Conservation (phyloP, 2,113 vertebrate species). For the Salvelinus namaycush region DNA sequence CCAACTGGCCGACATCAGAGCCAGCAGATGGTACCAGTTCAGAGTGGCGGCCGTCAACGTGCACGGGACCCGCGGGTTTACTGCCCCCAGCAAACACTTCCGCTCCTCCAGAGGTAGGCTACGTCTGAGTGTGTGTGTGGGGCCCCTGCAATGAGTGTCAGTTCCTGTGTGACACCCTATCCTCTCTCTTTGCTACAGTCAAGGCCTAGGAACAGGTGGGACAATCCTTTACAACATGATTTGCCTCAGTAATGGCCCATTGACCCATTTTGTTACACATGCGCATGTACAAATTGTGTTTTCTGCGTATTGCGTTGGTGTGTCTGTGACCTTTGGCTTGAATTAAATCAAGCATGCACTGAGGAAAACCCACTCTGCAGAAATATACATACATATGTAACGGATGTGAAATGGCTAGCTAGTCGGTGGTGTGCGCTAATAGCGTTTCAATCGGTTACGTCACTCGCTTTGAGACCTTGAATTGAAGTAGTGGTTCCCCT, state of each 20-base stretch:
- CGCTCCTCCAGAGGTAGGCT: conserved; percentile 86
- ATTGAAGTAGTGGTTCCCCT: too few relatives aligned
- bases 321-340: background rate
- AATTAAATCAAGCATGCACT: background rate
- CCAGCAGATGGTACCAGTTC: conserved; percentile 97
- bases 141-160: conserved; percentile 26
- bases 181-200: conserved; percentile 36
- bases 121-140: conserved; percentile 41
- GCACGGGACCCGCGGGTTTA: conserved; percentile 94
- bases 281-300: background rate
- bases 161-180: conserved; percentile 36
- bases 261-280: conserved; percentile 41
- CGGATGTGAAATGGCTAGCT: too few relatives aligned
- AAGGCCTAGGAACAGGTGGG: conserved; percentile 50
- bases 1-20: conserved; percentile 82
- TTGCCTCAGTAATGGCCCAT: conserved; percentile 12
- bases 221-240: conserved; percentile 35
- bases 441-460: too few relatives aligned
- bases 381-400: background rate
- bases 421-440: too few relatives aligned
- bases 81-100: conserved; percentile 96
- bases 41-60: conserved; percentile 92
- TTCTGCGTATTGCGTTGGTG: background rate
- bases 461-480: too few relatives aligned
- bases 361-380: background rate